Base-by-base conservation (phyloP, 1,140 invertebrate species). In the Trichoplusia ni region DNA sequence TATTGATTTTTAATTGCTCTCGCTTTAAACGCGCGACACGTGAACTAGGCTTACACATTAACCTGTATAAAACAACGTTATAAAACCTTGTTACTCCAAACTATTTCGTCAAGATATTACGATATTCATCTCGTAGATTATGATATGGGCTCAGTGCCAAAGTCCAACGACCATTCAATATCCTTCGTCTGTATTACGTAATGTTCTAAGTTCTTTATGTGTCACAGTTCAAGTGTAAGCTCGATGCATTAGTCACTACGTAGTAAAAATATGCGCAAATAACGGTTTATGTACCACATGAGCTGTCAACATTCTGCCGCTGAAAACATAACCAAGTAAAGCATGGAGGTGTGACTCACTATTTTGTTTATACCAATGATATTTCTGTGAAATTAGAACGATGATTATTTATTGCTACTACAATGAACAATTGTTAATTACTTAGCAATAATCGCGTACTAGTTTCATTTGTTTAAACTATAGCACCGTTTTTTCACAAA, bases 1-100 rank as follows among this genome's bases (percentile, higher is more conserved):
- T 58, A 58, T 58, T 58, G 54, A 58, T 58, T 58, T 58, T 44
- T 42, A 58, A 58, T 58, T 58, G 54, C 23, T 18, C 38, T 21
- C 19, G 38, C 31, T 58, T 25, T 27, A 58, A 38, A 42, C 27
- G 27, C 13, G 11, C 14, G 7, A 38, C 19, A 19, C 16, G 11
- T 35, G 18, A 2, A 51, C 14, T 21, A 51, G 29, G 7, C n/a
- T 27, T 51, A 51, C 21, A 0, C 47, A 19, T 33, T 19, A 4
- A n/a, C 4, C 44, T 27, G n/a, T 4, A 25, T 33, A 4, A 4
- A n/a, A n/a, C n/a, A n/a, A n/a, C n/a, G n/a, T n/a, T n/a, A n/a
- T n/a, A n/a, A n/a, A n/a, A n/a, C n/a, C n/a, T n/a, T n/a, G n/a
- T n/a, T n/a, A n/a, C n/a, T n/a, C n/a, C n/a, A n/a, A n/a, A n/a